A percentile compares a stretch with the other conserved stretches of the same genome.
These are phyloP conservation scores for Sarcophaga carnaria DNA, from an alignment of 2,888 invertebrate species.

Conservation along the genomic window DNA sequence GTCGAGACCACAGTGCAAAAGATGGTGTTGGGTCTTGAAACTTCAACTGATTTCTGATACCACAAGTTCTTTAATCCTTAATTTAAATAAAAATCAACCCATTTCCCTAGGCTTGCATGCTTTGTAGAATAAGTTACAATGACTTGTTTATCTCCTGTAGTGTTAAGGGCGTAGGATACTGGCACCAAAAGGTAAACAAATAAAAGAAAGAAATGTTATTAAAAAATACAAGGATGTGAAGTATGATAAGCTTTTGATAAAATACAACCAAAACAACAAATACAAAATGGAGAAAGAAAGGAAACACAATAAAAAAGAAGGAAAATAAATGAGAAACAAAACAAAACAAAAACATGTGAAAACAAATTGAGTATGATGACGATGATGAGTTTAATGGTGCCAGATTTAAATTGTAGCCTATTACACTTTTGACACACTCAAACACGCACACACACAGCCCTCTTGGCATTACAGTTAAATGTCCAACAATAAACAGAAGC, in stretches of 20 bases:
- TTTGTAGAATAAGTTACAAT: too few species aligned
- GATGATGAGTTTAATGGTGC: constrained; percentile 62
- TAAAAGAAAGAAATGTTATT: constrained; percentile 39
- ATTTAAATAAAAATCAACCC: too few species aligned
- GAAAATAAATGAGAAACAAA: background rate
- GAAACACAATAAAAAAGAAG: background rate
- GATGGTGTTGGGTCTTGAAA: too few species aligned
- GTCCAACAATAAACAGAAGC: constrained; percentile 38
- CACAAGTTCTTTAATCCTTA: too few species aligned
- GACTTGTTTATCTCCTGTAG: background rate
- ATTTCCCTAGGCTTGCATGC: background rate
- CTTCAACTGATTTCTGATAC: too few species aligned
- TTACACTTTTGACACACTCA: constrained; percentile 54
- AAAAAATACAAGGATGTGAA: constrained; percentile 41
- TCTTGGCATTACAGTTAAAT: background rate
- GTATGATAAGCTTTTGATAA: constrained; percentile 55
- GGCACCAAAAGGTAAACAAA: constrained; percentile 33
- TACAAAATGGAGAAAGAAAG: background rate
- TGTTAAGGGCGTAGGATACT: background rate
- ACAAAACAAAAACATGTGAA: background rate
- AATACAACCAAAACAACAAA: constrained; percentile 23
- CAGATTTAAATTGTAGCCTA: constrained; percentile 66
- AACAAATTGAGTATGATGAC: constrained; percentile 35
- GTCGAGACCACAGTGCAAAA: too few species aligned
- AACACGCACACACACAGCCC: background rate